Conservation (phyloP, 2,113 vertebrate species). For the Tetrao urogallus region DNA sequence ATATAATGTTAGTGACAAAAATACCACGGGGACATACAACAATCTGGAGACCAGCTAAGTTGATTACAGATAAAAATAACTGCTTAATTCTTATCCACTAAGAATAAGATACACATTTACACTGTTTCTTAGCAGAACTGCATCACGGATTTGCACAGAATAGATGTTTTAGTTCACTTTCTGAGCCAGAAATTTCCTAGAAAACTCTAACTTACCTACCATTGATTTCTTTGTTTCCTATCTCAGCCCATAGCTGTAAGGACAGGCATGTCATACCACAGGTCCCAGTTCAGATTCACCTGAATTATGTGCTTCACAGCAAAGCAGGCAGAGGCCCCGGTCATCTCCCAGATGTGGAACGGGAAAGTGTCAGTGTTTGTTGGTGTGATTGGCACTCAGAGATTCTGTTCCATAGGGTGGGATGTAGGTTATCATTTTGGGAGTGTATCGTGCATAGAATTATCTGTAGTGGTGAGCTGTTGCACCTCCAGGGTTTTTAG, state of each 20-base stretch:
- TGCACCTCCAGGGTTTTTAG: neutral
- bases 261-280: neutral
- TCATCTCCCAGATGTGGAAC: neutral
- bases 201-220: neutral
- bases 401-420: neutral
- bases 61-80: neutral
- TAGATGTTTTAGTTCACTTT: neutral
- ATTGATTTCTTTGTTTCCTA: rapidly evolving
- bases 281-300: rapidly evolving
- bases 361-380: neutral
- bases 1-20: neutral
- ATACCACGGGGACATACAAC: neutral
- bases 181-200: neutral
- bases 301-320: neutral
- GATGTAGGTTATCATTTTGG: neutral
- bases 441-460: rapidly evolving
- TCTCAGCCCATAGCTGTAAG: rapidly evolving
- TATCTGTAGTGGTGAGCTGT: neutral
- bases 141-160: neutral
- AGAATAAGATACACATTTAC: neutral
- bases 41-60: neutral
- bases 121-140: neutral
- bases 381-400: too few species aligned
- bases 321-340: rapidly evolving
- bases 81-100: neutral